Evolutionary conservation across 2,888 invertebrate genomes (phyloP).

Genomic region (Megamerina dolium): DNA sequence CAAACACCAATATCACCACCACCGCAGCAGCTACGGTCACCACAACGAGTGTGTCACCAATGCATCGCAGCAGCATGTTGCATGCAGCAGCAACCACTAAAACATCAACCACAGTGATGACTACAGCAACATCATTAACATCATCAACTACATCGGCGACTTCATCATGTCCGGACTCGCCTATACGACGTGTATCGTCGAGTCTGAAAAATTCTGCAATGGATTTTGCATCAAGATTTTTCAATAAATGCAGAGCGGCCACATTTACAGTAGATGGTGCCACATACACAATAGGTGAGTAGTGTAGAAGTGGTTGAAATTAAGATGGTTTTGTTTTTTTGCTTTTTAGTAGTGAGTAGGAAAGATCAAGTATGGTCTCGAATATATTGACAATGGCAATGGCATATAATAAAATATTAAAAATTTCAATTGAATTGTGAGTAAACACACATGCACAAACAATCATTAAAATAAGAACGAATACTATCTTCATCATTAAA

Average conservation of each 20-base stretch:
- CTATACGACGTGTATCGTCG: constrained; percentile 45
- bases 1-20: constrained; percentile 9
- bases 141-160: constrained; percentile 2
- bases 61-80: too few relatives aligned
- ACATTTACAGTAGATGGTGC: constrained; percentile 83
- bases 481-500: too few relatives aligned
- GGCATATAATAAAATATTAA: too few relatives aligned
- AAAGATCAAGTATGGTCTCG: too few relatives aligned
- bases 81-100: constrained; percentile 11
- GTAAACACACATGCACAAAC: too few relatives aligned
- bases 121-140: constrained; percentile 7
- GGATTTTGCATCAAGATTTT: constrained; percentile 53
- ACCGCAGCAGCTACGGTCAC: constrained; percentile 7
- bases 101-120: constrained; percentile 2
- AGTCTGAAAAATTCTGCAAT: constrained; percentile 43
- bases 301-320: not conserved
- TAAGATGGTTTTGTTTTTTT: too few relatives aligned
- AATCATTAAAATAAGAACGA: too few relatives aligned
- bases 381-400: too few relatives aligned
- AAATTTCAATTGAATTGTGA: too few relatives aligned
- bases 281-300: constrained; percentile 75
- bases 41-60: constrained; percentile 3
- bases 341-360: too few relatives aligned
- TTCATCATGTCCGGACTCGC: constrained; percentile 43
- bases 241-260: constrained; percentile 81